Conservation (phyloP, 2,888 invertebrate genomes). For the Lithophane socia region DNA sequence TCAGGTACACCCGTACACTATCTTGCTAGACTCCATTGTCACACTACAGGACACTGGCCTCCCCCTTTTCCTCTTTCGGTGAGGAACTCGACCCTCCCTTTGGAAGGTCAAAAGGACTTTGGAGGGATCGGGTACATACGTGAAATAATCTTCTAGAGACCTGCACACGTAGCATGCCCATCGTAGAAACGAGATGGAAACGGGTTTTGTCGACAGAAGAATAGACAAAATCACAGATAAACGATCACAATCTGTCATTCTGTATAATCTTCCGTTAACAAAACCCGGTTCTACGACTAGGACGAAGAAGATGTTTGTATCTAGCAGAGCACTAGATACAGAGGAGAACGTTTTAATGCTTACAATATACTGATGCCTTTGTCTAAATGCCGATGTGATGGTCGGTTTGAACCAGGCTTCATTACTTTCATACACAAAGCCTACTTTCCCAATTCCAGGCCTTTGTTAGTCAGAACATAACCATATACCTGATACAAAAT, state of each 20-base stretch:
- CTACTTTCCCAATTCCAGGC: neutral
- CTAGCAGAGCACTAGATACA: neutral
- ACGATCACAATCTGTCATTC: too few relatives aligned
- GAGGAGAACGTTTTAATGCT: neutral
- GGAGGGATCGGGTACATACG: neutral
- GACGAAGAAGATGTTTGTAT: neutral
- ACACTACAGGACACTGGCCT: neutral
- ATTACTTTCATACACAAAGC: neutral
- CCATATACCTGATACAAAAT: neutral
- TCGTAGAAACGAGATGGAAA: too few relatives aligned
- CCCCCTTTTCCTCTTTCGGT: neutral
- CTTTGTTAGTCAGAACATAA: neutral
- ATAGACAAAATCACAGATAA: too few relatives aligned
- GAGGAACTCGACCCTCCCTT: neutral
- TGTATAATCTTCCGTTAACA: too few relatives aligned
- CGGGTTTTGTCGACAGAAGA: too few relatives aligned
- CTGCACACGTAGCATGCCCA: too few relatives aligned
- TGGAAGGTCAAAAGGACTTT: neutral
- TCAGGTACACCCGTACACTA: conserved; percentile 94
- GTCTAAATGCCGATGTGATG: neutral
- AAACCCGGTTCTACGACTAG: too few relatives aligned
- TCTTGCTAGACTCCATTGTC: neutral
- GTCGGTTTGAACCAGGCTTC: neutral
- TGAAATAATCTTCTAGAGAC: neutral
- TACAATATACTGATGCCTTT: neutral